Conservation (phyloP, 1,140 invertebrate genomes). For the Chionoecetes opilio region DNA sequence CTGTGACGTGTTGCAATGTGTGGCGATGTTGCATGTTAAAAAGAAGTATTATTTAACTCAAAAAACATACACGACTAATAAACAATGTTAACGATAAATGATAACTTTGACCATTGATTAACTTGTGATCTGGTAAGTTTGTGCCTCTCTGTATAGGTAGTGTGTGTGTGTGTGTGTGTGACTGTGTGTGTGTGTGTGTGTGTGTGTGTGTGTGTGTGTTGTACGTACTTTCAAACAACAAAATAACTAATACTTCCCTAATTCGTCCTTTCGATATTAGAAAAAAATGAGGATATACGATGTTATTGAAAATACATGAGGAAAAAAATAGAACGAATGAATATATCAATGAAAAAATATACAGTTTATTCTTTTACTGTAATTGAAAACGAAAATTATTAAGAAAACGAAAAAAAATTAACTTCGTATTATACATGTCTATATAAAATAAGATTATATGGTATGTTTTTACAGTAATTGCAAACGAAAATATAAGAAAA, state of each 20-base stretch:
- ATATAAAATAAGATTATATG: too few species aligned
- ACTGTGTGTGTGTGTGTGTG: not conserved
- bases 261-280: not conserved
- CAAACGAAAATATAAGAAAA: too few species aligned
- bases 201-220: conserved; percentile 2
- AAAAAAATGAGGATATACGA: not conserved
- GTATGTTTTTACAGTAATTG: too few species aligned
- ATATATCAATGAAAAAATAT: too few species aligned
- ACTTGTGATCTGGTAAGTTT: conserved; percentile 11
- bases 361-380: too few species aligned
- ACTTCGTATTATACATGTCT: too few species aligned
- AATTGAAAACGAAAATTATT: too few species aligned
- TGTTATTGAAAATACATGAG: not conserved
- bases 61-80: not conserved
- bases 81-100: not conserved
- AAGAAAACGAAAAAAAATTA: too few species aligned
- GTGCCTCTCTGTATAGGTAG: conserved; percentile 1
- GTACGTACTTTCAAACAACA: conserved; percentile 4
- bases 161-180: conserved; percentile 28
- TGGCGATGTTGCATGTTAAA: not conserved
- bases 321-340: too few species aligned
- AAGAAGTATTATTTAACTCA: conserved; percentile 16
- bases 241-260: not conserved
- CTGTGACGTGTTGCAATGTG: not conserved
- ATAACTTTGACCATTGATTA: conserved; percentile 25